Evolutionary conservation across 2,113 vertebrate species (phyloP).

Genomic region (Bos indicus): DNA sequence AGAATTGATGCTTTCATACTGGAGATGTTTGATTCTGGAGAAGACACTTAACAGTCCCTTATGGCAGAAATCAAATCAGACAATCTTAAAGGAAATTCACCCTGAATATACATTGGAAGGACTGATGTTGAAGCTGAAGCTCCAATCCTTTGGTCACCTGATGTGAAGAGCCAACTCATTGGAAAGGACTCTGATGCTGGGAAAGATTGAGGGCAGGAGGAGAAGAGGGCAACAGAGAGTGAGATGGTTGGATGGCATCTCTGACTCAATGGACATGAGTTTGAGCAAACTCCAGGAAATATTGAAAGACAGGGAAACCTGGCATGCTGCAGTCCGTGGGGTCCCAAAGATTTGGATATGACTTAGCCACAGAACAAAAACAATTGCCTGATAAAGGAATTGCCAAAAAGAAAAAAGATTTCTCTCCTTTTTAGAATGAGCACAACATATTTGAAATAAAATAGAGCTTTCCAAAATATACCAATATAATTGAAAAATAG

Average conservation of each 20-base stretch:
- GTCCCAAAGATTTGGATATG: neutral
- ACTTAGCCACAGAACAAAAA: neutral
- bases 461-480: neutral
- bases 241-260: neutral
- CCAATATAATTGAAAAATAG: neutral
- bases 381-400: neutral
- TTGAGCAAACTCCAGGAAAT: neutral
- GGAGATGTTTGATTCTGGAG: neutral
- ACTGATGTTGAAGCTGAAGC: neutral
- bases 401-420: neutral
- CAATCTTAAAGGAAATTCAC: neutral
- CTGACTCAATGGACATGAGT: neutral
- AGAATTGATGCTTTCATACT: neutral
- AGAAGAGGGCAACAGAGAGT: neutral
- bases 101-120: neutral
- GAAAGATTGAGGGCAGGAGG: neutral
- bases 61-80: neutral
- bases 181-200: neutral
- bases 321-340: neutral
- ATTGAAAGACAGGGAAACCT: neutral
- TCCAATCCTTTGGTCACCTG: neutral
- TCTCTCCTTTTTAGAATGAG: neutral
- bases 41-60: neutral
- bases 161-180: neutral
- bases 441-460: neutral